Conservation (phyloP, 2,888 invertebrate genomes). For the Petrolisthes manimaculis region DNA sequence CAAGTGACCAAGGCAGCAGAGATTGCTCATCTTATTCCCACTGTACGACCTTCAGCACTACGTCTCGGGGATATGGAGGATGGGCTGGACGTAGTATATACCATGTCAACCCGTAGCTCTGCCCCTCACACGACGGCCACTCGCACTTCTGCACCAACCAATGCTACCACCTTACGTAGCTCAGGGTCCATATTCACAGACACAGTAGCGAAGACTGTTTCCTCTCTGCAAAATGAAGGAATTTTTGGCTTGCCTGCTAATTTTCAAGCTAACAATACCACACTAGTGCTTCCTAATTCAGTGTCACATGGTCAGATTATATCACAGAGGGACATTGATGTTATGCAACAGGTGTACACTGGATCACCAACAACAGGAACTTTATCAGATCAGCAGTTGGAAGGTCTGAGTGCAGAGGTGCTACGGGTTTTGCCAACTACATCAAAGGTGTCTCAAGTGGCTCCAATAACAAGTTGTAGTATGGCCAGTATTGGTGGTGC, state of each 20-base stretch:
- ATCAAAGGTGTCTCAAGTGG: background rate
- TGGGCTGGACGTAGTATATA: conserved; percentile 27
- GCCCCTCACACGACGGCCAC: conserved; percentile 33
- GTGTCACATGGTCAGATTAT: conserved; percentile 35
- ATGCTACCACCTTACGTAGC: conserved; percentile 21
- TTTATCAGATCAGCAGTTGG: conserved; percentile 39
- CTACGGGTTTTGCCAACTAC: conserved; percentile 29
- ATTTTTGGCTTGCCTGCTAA: conserved; percentile 33
- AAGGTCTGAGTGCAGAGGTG: conserved; percentile 28
- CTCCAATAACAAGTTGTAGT: conserved; percentile 36
- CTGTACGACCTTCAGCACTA: conserved; percentile 26
- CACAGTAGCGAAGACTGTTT: conserved; percentile 7
- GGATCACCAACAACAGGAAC: conserved; percentile 22
- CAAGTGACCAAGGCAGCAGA: conserved; percentile 53
- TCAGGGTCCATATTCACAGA: conserved; percentile 33
- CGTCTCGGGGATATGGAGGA: conserved; percentile 40
- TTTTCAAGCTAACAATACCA: conserved; percentile 35
- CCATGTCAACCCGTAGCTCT: conserved; percentile 29
- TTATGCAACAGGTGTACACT: conserved; percentile 21
- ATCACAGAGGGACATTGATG: conserved; percentile 46
- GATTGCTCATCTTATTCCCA: conserved; percentile 51
- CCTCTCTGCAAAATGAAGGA: conserved; percentile 28
- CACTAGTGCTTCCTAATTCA: conserved; percentile 37
- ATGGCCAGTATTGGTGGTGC: conserved; percentile 28
- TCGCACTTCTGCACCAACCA: conserved; percentile 31